Evolutionary conservation across 2,113 vertebrate species (phyloP), one percentile per base, ranked within the genome.

Genomic region (Eulemur macaco): DNA sequence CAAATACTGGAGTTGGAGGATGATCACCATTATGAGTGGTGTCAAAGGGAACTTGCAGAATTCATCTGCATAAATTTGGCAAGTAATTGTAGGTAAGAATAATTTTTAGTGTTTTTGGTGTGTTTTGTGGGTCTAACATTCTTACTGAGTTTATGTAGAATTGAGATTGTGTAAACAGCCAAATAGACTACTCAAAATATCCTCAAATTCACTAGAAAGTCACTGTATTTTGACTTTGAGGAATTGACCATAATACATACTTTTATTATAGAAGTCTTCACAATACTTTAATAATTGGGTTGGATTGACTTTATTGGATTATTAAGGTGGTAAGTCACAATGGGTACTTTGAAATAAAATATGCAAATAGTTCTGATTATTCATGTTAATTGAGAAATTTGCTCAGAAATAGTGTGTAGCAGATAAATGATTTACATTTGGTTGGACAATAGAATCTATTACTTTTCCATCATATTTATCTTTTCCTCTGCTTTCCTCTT

Each of bases 311-410:
- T 73, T 83, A 2, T 82, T 93, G 73, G 21, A 47, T 86, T 82
- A 87, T 86, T 74, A 86, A 94, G 13, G 12, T 68, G n/a, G 0
- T 60, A 93, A 86, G 14, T 29, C 76, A 50, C 58, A 86, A 52
- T 73, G 88, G 80, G 15, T 80, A 76, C 14, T 76, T 95, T 93
- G 29, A 95, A 96, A 88, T 95, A 56, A 84, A 96, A 95, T 83
- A 96, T 60, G 9, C 7, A 89, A 89, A 89, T 95, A 1, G 91
- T 91, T 97, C 63, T 84, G 23, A 89, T 93, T 96, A 97, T 91
- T 8, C 27, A 71, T 82, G 29, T n/a, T 96, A 83, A 95, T 69
- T 91, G 50, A 93, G 56, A 91, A 18, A 21, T 71, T 86, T 92
- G 54, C 29, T 37, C 21, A 54, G 74, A 92, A 96, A 80, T 31